Conservation (phyloP, 2,797 vertebrate genomes). For the Chromobotia macracanthus region DNA sequence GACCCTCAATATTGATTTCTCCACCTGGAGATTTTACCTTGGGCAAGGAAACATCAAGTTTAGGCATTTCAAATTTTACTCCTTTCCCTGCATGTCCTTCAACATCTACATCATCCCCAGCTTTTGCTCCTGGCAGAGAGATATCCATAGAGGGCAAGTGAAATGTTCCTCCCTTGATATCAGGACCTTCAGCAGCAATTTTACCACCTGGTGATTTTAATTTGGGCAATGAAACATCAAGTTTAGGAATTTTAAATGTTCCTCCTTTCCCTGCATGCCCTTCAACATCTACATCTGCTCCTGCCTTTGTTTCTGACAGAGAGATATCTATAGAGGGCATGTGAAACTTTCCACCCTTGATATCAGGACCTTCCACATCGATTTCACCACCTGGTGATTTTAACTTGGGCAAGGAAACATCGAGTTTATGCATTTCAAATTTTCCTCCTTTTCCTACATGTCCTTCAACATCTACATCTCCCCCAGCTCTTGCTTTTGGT, state of each 20-base stretch:
- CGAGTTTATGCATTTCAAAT: constrained; percentile 30
- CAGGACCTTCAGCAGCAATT: not conserved
- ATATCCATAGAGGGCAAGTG: not conserved
- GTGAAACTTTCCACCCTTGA: not conserved
- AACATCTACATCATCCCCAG: constrained; percentile 10
- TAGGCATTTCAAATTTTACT: constrained; percentile 23
- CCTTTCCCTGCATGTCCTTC: not conserved
- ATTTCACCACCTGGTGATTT: not conserved
- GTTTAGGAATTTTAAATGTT: not conserved
- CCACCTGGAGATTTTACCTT: not conserved
- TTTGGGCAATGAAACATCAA: not conserved
- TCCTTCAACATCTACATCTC: not conserved
- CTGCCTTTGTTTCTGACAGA: not conserved
- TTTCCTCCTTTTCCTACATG: not conserved
- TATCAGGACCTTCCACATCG: constrained; percentile 22
- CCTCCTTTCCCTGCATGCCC: not conserved
- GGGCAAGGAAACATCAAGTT: constrained; percentile 61
- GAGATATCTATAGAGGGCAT: not conserved
- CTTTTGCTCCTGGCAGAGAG: not conserved
- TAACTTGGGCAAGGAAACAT: not conserved
- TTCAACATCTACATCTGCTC: not conserved
- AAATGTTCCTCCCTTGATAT: not conserved
- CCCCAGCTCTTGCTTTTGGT: constrained; percentile 46
- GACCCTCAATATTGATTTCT: constrained; percentile 7
- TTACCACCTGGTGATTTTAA: not conserved